Evolutionary conservation across 1,140 invertebrate genomes (phyloP).

Genomic region (Lepidurus arcticus): DNA sequence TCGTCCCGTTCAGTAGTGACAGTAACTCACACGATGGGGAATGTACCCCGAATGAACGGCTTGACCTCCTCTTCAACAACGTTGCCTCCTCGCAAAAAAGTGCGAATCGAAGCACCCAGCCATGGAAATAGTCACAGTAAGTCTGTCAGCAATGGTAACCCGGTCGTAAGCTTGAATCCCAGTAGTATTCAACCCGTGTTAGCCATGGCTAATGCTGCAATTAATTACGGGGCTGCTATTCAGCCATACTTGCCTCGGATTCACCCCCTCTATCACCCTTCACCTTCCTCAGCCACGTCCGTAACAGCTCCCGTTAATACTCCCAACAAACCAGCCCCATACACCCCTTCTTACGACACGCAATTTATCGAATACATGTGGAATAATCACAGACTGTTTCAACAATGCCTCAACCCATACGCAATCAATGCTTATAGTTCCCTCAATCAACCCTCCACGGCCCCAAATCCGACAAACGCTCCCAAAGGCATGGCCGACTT

Average conservation of each 20-base stretch:
- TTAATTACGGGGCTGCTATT: constrained; percentile 14
- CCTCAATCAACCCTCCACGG: background rate
- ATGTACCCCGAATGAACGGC: background rate
- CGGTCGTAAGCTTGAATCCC: constrained; percentile 8
- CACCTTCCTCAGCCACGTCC: background rate
- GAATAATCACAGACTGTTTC: background rate
- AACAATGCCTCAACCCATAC: constrained; percentile 4
- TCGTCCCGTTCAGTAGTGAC: background rate
- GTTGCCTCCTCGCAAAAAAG: background rate
- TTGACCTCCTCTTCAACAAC: background rate
- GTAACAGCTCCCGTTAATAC: background rate
- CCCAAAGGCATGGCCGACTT: background rate
- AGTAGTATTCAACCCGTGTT: constrained; percentile 11
- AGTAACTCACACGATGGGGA: background rate
- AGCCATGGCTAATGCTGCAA: constrained; percentile 8
- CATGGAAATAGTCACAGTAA: background rate
- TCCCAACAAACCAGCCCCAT: background rate
- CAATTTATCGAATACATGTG: background rate
- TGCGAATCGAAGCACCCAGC: background rate
- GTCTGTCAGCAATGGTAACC: background rate
- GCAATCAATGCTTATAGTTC: background rate
- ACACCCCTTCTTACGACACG: background rate
- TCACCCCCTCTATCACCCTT: background rate
- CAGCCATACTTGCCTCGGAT: background rate
- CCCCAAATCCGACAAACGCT: background rate